A percentile compares a stretch with the other conserved stretches of the same genome.
Conservation (phyloP, 2,113 vertebrate species). For the Aramus guarauna region DNA sequence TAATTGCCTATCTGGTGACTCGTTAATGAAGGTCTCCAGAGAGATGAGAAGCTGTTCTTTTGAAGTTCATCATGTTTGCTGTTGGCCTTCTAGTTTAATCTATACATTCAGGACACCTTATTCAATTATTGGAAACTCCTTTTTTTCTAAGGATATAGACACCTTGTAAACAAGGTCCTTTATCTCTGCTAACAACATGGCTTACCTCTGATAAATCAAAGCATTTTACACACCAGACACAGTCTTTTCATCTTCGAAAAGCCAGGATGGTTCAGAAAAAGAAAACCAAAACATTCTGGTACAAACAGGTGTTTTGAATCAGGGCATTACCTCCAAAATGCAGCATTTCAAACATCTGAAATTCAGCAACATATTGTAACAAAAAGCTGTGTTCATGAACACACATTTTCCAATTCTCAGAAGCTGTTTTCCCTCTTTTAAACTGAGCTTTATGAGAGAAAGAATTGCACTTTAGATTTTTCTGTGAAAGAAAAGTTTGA, state of each 20-base stretch:
- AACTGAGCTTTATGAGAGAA: not conserved
- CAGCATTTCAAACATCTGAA: not conserved
- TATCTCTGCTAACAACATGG: constrained; percentile 37
- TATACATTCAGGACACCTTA: constrained; percentile 65
- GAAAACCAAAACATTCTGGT: constrained; percentile 7
- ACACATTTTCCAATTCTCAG: not conserved
- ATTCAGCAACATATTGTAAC: not conserved
- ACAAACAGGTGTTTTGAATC: constrained; percentile 11
- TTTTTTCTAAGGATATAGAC: constrained; percentile 51
- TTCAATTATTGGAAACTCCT: constrained; percentile 72
- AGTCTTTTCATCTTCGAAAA: constrained; percentile 10
- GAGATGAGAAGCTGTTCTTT: constrained; percentile 72
- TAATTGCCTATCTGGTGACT: constrained; percentile 83
- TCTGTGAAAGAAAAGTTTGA: not conserved
- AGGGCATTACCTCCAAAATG: not conserved
- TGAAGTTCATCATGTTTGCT: constrained; percentile 77
- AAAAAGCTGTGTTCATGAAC: not conserved
- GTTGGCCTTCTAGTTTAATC: constrained; percentile 75
- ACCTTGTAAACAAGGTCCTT: constrained; percentile 61
- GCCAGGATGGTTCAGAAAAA: not conserved
- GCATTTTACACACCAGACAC: constrained; percentile 6
- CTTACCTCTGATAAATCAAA: constrained; percentile 61
- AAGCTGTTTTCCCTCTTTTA: not conserved
- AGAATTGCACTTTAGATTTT: not conserved
- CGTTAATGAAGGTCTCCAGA: constrained; percentile 77